Conservation (phyloP, 2,797 vertebrate genomes). For the Etheostoma nigrum region DNA sequence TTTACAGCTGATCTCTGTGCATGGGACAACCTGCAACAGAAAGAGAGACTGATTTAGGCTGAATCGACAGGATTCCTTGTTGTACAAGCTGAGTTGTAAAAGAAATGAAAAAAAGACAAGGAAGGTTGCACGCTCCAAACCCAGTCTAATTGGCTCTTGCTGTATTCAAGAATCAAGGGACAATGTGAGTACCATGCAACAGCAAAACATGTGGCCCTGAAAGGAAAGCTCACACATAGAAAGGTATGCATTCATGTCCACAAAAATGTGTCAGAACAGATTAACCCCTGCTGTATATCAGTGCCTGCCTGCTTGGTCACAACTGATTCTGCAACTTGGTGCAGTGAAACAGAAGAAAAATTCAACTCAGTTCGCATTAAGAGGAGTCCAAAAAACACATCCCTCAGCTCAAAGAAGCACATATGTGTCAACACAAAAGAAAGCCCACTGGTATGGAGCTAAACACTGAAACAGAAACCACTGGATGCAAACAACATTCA, state of each 20-base stretch:
- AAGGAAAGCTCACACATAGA: conserved; percentile 10
- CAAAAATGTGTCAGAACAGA: conserved; percentile 23
- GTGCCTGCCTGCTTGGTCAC: conserved; percentile 17
- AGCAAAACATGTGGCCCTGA: conserved; percentile 11
- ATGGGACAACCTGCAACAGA: conserved; percentile 87
- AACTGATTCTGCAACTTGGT: conserved; percentile 33
- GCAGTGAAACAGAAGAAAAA: conserved; percentile 47
- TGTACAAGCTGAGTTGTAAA: conserved; percentile 1
- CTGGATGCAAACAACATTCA: conserved; percentile 65
- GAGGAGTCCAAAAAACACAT: conserved; percentile 50
- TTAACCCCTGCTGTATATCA: neutral
- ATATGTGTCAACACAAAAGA: conserved; percentile 77
- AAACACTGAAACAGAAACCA: conserved; percentile 63
- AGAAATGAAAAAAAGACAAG: neutral
- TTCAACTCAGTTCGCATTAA: conserved; percentile 55
- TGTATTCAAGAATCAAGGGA: conserved; percentile 23
- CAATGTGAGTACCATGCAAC: conserved; percentile 16
- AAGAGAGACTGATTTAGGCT: conserved; percentile 35
- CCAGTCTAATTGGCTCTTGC: conserved; percentile 7
- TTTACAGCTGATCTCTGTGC: conserved; percentile 89
- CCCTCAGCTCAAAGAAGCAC: conserved; percentile 61
- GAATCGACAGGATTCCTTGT: conserved; percentile 17
- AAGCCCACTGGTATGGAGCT: conserved; percentile 58
- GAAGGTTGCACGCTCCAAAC: neutral
- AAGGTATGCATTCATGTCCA: conserved; percentile 12